Conservation (phyloP, 1,140 invertebrate species). For the Pseudomyrmex pallidus region DNA sequence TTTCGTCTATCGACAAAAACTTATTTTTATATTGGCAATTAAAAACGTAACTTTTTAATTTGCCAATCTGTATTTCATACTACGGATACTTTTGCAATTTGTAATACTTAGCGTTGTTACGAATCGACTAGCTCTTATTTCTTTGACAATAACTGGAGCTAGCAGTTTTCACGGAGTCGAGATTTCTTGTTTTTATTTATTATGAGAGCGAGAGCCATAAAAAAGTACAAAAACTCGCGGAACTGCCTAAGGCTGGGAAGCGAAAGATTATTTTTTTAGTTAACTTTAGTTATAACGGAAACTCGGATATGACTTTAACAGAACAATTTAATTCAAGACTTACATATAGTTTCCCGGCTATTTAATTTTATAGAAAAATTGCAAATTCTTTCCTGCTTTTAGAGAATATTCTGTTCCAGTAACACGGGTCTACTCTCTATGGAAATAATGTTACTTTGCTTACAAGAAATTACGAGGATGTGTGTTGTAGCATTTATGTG, state of each 20-base stretch:
- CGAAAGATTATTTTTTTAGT: constrained; percentile 21
- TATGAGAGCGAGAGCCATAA: neutral
- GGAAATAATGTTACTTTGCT: constrained; percentile 21
- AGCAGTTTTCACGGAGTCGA: neutral
- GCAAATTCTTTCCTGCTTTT: neutral
- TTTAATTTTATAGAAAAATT: constrained; percentile 32
- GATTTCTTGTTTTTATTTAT: neutral
- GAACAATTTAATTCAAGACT: neutral
- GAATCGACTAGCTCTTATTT: neutral
- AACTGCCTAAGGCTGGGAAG: neutral
- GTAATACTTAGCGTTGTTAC: no score
- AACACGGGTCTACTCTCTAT: neutral
- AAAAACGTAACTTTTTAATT: no score
- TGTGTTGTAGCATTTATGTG: neutral
- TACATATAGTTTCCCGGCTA: neutral
- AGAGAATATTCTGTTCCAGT: neutral
- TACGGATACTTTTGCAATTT: no score
- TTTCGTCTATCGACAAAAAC: neutral
- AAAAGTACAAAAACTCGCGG: neutral
- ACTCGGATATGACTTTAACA: neutral
- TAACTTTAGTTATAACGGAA: neutral
- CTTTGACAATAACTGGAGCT: neutral
- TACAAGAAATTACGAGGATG: neutral
- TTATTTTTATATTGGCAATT: neutral
- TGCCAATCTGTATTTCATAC: no score